phyloP scores from a whole-genome alignment of 2,113 vertebrate species.

The Pogonocichla stellata region DNA sequence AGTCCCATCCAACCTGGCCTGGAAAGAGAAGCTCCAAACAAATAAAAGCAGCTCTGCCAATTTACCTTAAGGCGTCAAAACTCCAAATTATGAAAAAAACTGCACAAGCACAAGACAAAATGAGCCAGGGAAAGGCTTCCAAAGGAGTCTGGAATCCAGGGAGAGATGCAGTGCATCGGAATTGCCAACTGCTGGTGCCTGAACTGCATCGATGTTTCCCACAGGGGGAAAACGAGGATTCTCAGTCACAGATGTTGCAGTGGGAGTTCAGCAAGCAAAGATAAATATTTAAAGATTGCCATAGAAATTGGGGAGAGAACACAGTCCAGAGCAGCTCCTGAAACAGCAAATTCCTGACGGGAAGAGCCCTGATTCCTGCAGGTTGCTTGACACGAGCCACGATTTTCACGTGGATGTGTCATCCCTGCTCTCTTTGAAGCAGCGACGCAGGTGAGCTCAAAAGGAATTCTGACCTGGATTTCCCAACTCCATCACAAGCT shows the following conservation, averaged over 20 bases:
- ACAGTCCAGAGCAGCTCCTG: not conserved
- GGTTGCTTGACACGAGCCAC: not conserved
- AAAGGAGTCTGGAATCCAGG: not conserved
- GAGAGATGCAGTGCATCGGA: rapidly evolving
- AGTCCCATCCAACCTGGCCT: not conserved
- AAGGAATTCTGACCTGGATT: slow-evolving; percentile 24
- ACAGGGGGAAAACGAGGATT: rapidly evolving
- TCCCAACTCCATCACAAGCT: not conserved
- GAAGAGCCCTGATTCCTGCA: not conserved
- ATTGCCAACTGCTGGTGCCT: not conserved
- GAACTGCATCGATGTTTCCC: not conserved
- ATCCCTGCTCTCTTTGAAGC: not conserved
- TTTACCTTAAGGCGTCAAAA: not conserved
- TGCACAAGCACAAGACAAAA: not conserved
- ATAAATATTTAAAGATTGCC: not conserved
- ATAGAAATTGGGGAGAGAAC: not conserved
- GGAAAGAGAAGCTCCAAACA: not conserved
- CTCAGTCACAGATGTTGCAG: not conserved
- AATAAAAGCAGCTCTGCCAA: not conserved
- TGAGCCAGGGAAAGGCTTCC: not conserved
- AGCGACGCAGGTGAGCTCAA: not conserved
- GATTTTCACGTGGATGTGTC: not conserved
- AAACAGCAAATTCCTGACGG: not conserved
- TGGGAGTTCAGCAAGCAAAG: not conserved
- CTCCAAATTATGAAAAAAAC: not conserved